Evolutionary conservation across 2,888 invertebrate genomes (phyloP).

Genomic region (Lasioglossum figueresi): DNA sequence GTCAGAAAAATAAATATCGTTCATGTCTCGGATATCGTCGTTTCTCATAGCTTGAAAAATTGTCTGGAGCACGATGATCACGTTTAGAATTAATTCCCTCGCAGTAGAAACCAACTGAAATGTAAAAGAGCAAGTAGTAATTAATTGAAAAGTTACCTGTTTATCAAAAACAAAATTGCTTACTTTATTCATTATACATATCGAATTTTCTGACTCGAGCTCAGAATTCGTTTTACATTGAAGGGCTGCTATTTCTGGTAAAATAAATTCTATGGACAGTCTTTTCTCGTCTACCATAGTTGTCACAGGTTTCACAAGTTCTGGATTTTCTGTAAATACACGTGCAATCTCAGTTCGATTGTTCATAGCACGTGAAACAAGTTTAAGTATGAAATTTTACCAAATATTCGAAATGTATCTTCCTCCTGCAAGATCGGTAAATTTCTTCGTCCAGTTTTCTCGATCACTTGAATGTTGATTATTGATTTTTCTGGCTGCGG

Average conservation of each 20-base stretch:
- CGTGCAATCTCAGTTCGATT: neutral
- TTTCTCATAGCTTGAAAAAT: constrained; percentile 79
- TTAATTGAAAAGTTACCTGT: neutral
- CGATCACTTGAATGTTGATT: constrained; percentile 77
- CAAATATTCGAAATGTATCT: constrained; percentile 79
- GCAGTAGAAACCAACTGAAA: constrained; percentile 77
- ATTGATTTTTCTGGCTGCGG: constrained; percentile 78
- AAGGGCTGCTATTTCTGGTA: constrained; percentile 75
- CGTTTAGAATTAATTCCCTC: constrained; percentile 79
- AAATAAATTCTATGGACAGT: constrained; percentile 78
- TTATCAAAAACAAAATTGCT: neutral
- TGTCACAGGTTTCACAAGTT: constrained; percentile 79
- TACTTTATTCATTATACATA: constrained; percentile 80
- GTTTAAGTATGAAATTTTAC: constrained; percentile 61
- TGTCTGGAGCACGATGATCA: constrained; percentile 75
- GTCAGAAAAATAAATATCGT: constrained; percentile 80
- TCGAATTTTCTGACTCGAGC: constrained; percentile 74
- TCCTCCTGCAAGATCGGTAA: constrained; percentile 81
- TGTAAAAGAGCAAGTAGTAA: neutral
- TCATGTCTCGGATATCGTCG: constrained; percentile 82
- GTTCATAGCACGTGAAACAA: neutral
- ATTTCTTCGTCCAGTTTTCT: constrained; percentile 80
- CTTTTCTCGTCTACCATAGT: constrained; percentile 75
- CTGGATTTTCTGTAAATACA: constrained; percentile 79
- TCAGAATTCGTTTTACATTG: constrained; percentile 75